Percentiles rank a stretch among this genome's conserved stretches.
Evolutionary conservation across 2,888 invertebrate genomes (phyloP).

Genomic region (Tiphia femorata): DNA sequence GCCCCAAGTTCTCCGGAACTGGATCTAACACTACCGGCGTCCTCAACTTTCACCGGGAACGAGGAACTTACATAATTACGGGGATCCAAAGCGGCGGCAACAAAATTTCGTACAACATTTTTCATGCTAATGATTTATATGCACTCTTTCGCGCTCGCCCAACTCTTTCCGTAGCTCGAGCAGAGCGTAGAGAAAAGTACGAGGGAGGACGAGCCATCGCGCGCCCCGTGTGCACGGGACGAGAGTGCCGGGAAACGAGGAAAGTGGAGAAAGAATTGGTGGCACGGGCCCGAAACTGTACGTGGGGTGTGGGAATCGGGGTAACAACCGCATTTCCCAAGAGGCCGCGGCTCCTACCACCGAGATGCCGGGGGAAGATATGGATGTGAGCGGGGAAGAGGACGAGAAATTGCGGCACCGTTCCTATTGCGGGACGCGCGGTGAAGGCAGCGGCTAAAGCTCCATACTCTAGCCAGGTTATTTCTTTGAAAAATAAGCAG

Average conservation of each 20-base stretch:
- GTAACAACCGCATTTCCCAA: constrained; percentile 5
- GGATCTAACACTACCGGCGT: neutral
- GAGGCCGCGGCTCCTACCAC: neutral
- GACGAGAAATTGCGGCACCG: too few relatives aligned
- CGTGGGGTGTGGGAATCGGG: too few relatives aligned
- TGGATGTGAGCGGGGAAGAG: neutral
- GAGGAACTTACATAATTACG: neutral
- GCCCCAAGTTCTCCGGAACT: constrained; percentile 1
- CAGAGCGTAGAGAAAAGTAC: too few relatives aligned
- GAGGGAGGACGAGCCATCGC: too few relatives aligned
- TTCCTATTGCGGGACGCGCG: too few relatives aligned
- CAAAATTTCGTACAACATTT: neutral
- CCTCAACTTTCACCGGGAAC: constrained; percentile 1
- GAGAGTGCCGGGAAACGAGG: neutral
- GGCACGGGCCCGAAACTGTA: neutral
- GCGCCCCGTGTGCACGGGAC: neutral
- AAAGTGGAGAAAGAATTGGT: neutral
- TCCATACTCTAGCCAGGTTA: too few relatives aligned
- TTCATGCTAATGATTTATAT: neutral
- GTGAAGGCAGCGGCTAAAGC: too few relatives aligned
- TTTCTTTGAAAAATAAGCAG: too few relatives aligned
- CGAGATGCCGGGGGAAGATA: too few relatives aligned
- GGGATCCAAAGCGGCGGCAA: neutral
- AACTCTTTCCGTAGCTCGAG: neutral
- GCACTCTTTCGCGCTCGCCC: neutral